phyloP scores from a whole-genome alignment of 1,140 invertebrate species.

The Brachionus manjavacas region DNA sequence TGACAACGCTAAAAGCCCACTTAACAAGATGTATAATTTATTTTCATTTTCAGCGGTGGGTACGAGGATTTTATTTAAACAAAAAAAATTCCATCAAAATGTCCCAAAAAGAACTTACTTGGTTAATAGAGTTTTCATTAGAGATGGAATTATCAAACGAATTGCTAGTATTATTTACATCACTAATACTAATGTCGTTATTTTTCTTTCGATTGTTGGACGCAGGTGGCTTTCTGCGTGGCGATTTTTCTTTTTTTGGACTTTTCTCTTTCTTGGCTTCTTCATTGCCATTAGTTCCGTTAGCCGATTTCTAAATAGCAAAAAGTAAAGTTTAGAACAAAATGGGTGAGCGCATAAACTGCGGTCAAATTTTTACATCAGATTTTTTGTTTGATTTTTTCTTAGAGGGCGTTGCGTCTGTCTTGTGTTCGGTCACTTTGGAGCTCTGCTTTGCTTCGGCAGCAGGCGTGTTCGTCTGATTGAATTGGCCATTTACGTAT shows the following conservation, averaged over 20 bases:
- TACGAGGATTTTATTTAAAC: background rate
- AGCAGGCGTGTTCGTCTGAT: background rate
- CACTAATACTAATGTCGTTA: background rate
- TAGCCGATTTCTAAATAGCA: background rate
- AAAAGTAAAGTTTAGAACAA: background rate
- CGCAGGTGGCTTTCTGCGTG: background rate
- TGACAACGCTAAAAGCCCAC: no score
- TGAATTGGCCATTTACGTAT: background rate
- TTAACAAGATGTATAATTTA: no score
- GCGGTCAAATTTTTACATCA: background rate
- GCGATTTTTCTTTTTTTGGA: background rate
- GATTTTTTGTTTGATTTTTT: constrained; percentile 18
- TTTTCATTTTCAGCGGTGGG: no score
- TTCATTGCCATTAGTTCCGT: background rate
- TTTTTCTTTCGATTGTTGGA: background rate
- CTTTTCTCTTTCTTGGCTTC: background rate
- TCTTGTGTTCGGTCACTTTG: background rate
- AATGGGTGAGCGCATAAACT: background rate
- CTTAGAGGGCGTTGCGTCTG: background rate
- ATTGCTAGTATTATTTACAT: background rate
- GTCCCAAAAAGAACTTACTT: background rate
- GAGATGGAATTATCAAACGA: background rate
- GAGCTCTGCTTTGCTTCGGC: background rate
- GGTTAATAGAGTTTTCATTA: background rate
- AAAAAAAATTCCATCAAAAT: background rate